Evolutionary conservation across 2,113 vertebrate species (phyloP), one percentile per base, ranked within the genome.

Genomic region (Rostratula benghalensis): DNA sequence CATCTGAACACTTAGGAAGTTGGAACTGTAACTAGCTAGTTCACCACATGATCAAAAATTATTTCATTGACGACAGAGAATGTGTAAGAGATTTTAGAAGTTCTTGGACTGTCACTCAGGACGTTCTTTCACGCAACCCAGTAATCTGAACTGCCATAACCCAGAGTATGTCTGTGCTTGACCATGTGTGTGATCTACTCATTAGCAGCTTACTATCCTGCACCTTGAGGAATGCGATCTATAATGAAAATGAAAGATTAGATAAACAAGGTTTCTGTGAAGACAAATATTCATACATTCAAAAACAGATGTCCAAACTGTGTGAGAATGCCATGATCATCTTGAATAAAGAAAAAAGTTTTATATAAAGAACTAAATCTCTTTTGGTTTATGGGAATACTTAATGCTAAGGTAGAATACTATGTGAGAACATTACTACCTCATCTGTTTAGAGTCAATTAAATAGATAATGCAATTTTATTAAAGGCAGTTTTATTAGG

Each of bases 401-500:
- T 76, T 87, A 87, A 39, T 33, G 4, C 9, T 57, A 89, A 60
- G 50, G 65, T 30, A 85, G 35, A 60, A 90, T 43, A 89, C 9
- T 39, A 43, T 1, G 3, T 31, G 21, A 88, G 25, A 93, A 81
- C 33, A 57, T 73, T 67, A 56, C 10, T n/a, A 91, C 3, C 27
- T 85, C 51, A 51, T 78, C 83, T 60, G 18, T 67, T 90, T 80
- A 85, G 31, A 94, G 51, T 69, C 63, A 94, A 43, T 46, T 94
- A 85, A 87, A 39, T 84, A 87, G 51, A 74, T 74, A 70, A 86
- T 73, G 13, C 92, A 89, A 71, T 64, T 73, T 35, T 92, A 93
- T 51, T 67, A 93, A 92, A 92, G 63, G 63, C 63, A 84, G 63
- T 75, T 87, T 94, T 94, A 95, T 94, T 96, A 95, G 51, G 35